phyloP scores from a whole-genome alignment of 2,888 invertebrate species.

The Apeira syringaria region DNA sequence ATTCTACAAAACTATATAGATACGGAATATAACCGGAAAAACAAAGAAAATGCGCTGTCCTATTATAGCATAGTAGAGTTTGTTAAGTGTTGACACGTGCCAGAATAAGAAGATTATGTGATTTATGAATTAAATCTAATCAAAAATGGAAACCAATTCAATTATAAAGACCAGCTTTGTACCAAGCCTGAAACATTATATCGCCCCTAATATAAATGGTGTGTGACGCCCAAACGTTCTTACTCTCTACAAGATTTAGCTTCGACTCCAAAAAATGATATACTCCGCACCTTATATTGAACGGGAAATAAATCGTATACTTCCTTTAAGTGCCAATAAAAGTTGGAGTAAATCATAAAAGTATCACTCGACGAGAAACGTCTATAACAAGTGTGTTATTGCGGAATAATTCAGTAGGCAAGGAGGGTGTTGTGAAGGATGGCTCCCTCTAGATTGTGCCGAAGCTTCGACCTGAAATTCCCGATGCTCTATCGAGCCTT shows the following conservation, averaged over 20 bases:
- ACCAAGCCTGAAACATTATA: conserved; percentile 40
- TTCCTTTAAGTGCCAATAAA: conserved; percentile 84
- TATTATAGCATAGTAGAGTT: no score
- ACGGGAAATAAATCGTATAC: conserved; percentile 81
- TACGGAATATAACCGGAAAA: no score
- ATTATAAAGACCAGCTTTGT: no score
- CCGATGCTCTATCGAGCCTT: conserved; percentile 80
- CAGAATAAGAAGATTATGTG: no score
- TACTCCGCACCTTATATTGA: conserved; percentile 79
- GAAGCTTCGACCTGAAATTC: conserved; percentile 67
- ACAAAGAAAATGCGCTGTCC: no score
- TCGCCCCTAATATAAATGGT: conserved; percentile 54
- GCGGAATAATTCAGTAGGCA: conserved; percentile 80
- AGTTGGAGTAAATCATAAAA: conserved; percentile 83
- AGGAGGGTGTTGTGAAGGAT: conserved; percentile 76
- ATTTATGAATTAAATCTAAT: no score
- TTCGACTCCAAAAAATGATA: conserved; percentile 75
- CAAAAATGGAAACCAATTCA: no score
- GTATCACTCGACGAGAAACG: conserved; percentile 80
- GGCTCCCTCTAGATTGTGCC: conserved; percentile 70
- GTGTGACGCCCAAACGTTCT: conserved; percentile 63
- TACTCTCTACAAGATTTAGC: conserved; percentile 61
- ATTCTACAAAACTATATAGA: no score
- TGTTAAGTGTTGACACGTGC: no score
- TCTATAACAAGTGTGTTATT: conserved; percentile 84